phyloP scores from a whole-genome alignment of 2,797 vertebrate genomes.

The Rhincodon typus region DNA sequence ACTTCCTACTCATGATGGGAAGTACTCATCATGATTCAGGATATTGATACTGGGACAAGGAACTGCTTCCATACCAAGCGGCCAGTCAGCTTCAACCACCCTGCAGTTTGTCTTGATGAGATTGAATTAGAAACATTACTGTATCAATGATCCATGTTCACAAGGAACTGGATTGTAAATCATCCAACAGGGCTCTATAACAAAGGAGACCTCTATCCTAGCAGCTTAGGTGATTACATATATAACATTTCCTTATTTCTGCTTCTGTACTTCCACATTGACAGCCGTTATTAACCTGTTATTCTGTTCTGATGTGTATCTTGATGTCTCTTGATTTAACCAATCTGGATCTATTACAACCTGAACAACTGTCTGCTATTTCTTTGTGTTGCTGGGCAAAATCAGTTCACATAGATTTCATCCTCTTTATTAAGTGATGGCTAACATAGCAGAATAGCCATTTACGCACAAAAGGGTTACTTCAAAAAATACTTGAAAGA shows the following conservation, averaged over 20 bases:
- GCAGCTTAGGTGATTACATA: not conserved
- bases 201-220: not conserved
- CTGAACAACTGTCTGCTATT: not conserved
- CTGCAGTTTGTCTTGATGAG: not conserved
- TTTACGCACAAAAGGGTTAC: not conserved
- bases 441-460: not conserved
- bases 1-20: no score
- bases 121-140: not conserved
- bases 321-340: not conserved
- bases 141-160: not conserved
- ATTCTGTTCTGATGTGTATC: slow-evolving; percentile 7
- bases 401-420: not conserved
- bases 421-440: not conserved
- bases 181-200: not conserved
- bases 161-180: not conserved
- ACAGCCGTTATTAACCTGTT: slow-evolving; percentile 12
- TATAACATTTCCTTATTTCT: slow-evolving; percentile 24
- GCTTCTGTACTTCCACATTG: not conserved
- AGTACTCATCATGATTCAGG: not conserved
- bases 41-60: not conserved
- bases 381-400: not conserved
- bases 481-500: not conserved
- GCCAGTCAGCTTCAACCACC: not conserved
- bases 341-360: not conserved
- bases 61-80: not conserved